Evolutionary conservation across 2,888 invertebrate species (phyloP), one percentile per base, ranked within the genome.

Genomic region (Smittia sp.): DNA sequence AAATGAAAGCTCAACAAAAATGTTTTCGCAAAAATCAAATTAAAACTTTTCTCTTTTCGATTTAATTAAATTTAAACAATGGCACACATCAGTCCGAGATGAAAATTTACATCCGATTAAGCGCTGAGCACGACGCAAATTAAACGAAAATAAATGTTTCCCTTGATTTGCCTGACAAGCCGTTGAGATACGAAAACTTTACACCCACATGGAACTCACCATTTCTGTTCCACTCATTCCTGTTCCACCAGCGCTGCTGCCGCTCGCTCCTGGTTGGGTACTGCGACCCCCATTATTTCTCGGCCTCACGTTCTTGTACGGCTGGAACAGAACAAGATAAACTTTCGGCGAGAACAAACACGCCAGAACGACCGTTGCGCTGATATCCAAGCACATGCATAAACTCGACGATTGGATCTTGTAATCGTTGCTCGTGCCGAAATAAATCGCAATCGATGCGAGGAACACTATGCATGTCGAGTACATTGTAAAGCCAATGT

Each of bases 401-500:
- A 92, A 84, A 68, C 89, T 89, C 39, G 90, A 89, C 75, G 89
- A 87, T 82, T 92, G 91, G 74, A 92, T 89, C 90, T 89, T 88
- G 78, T 90, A 91, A 75, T 91, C 89, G 79, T 89, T 89, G 77
- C 89, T 87, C 7, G 91, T 90, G 66, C 91, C 90, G 77, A 91
- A 91, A 80, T 91, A 92, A 76, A 92, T 91, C 13, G 91, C 90
- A 58, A 92, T 85, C 81, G 91, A 92, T 15, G 90, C 88, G 38
- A 92, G 83, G 91, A 92, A 92, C 24, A 92, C 88, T 75, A 92
- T 91, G 79, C 91, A 91, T 1, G 92, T 92, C 0, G 90, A 89
- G 80, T 92, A 92, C 92, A 92, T 92, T 2, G 92, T 90, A 78
- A 92, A 92, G 67, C 92, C 92, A 77, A 92, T 92, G 79, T 90